Base-by-base conservation (phyloP, 2,888 invertebrate genomes). In the Colletes collaris region DNA sequence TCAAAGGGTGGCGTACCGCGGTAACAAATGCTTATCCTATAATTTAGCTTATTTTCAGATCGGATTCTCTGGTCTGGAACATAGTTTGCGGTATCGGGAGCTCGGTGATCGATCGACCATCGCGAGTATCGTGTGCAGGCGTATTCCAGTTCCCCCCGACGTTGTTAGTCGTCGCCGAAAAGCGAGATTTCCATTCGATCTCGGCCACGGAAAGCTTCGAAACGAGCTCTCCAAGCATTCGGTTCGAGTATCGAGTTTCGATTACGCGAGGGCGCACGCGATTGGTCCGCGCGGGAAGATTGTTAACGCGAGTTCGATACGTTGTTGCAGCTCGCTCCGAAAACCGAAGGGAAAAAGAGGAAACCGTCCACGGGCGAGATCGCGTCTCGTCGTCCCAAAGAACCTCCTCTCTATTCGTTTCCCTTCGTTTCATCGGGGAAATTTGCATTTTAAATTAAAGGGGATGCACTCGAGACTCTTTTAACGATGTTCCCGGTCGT, bases 361-460 rank as follows among this genome's bases (percentile, higher is more conserved):
- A 59, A 70, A 11, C 11, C 49, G 10, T 6, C 59, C 5, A 46
- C 19, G 6, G 19, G 6, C 13, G 11, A 55, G 55, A 40, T 49
- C 46, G 27, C 27, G 50, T 11, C 35, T 62, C 40, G 35, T 10
- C 44, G n/a, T 16, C 6, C 10, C 19, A 6, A 7, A 3, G 59
- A 66, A 59, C 52, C 50, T n/a, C 37, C 53, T 46, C 55, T 8
- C n/a, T 46, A 53, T 27, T 37, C 53, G 55, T 65, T 64, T 44
- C 53, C 35, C 37, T 59, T 53, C 60, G 37, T 46, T 35, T 55
- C n/a, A 13, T 49, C 40, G 55, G 37, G 50, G 59, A 78, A 78
- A 84, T 81, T 84, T 82, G 70, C 82, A 82, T 84, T 84, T 78
- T 58, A 84, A 82, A 81, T 80, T 65, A 73, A 79, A 73, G 68